These are phyloP conservation scores for Gonatopus flavifemur DNA, from an alignment of 1,140 invertebrate species.

Conservation along the genomic window DNA sequence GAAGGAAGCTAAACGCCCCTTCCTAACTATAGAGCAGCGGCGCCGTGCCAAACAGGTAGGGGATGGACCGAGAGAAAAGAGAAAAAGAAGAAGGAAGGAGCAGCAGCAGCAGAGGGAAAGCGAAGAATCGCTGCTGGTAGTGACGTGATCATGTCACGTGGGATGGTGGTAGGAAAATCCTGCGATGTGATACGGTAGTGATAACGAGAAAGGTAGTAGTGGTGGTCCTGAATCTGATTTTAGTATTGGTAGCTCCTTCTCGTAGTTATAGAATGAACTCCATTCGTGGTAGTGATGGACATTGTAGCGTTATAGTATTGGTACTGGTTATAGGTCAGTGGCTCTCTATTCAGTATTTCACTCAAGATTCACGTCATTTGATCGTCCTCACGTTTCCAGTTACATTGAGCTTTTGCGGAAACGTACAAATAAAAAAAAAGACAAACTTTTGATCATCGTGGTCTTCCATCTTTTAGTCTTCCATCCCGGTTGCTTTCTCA, in stretches of 20 bases:
- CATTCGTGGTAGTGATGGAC: not conserved
- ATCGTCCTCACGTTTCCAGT: not conserved
- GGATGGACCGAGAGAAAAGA: not conserved
- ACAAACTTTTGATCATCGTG: too few relatives aligned
- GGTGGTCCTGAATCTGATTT: not conserved
- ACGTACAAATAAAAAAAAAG: too few relatives aligned
- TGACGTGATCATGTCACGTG: not conserved
- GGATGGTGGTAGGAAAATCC: not conserved
- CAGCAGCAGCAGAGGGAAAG: constrained; percentile 2
- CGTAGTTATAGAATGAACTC: not conserved
- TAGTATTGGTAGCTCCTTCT: not conserved
- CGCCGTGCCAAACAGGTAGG: not conserved
- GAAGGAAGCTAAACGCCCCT: too few relatives aligned
- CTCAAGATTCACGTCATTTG: too few relatives aligned
- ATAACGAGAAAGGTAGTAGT: not conserved
- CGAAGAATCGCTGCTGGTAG: constrained; percentile 3
- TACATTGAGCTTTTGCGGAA: too few relatives aligned
- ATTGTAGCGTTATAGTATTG: not conserved
- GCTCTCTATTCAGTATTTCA: constrained; percentile 2
- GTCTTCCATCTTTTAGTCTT: too few relatives aligned
- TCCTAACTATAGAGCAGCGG: too few relatives aligned
- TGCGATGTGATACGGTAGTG: constrained; percentile 6
- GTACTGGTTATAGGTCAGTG: not conserved
- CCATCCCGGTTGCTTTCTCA: too few relatives aligned
- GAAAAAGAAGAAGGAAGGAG: constrained; percentile 17